Percentiles rank a stretch among this genome's conserved stretches.
These are phyloP conservation scores for Centroberyx gerrardi DNA, from an alignment of 2,797 vertebrate genomes.

Conservation along the genomic window DNA sequence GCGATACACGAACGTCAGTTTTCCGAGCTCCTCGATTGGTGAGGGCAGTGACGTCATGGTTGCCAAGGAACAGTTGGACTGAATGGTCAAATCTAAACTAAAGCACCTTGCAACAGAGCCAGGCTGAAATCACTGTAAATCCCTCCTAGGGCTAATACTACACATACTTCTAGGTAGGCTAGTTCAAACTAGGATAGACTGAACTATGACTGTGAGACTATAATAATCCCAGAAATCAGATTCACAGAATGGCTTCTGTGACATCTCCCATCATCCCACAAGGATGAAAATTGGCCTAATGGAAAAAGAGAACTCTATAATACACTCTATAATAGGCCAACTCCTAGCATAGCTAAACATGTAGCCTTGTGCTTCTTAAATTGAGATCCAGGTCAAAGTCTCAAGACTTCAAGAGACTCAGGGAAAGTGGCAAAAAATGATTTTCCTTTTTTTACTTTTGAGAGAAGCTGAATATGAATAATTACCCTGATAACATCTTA, in stretches of 20 bases:
- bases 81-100: background rate
- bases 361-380: background rate
- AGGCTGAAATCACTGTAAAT: too few species aligned
- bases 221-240: background rate
- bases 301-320: background rate
- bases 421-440: too few species aligned
- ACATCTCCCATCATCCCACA: background rate
- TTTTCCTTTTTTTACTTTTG: too few species aligned
- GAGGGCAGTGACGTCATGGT: constrained; percentile 72
- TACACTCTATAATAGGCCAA: background rate
- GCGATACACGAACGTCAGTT: constrained; percentile 63
- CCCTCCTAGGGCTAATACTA: too few species aligned
- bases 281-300: background rate
- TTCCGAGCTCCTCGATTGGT: constrained; percentile 69
- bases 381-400: background rate
- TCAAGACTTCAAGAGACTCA: too few species aligned
- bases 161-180: background rate
- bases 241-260: background rate
- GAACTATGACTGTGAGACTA: background rate
- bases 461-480: too few species aligned
- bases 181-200: too few species aligned
- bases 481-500: too few species aligned
- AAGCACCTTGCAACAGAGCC: background rate
- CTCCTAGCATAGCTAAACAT: background rate
- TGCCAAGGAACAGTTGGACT: constrained; percentile 72